Base-by-base conservation (phyloP, 2,113 vertebrate genomes). In the Micromys minutus region DNA sequence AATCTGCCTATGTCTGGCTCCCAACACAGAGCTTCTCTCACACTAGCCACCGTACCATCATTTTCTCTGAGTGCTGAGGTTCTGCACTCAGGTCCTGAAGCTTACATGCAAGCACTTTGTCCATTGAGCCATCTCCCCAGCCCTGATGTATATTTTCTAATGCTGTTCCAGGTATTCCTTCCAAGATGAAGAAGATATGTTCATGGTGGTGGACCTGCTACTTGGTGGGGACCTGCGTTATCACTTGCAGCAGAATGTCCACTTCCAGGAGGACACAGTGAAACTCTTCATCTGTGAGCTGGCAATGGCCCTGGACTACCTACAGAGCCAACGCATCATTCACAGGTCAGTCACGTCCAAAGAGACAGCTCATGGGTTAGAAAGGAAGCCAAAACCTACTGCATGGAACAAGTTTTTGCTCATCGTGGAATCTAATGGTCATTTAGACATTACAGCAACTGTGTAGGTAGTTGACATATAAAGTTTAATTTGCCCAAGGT, bases 141-240 rank as follows among this genome's bases (percentile, higher is more conserved):
- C 39, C 26, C 59, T 45, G 4, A 65, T 36, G 7, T 2, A 21
- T 47, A 21, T 47, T 47, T 57, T 29, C 52, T 65, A 21, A 91
- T 42, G 39, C 36, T 63, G 0, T 86, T 97, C 2, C 77, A 99
- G 99, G 99, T 99, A 99, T 97, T 99, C 99, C 0, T 99, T 99
- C 98, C 99, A 99, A 97, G 99, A 99, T 55, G 99, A 99, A 47
- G 99, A 99, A 97, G 99, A 99, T 89, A 99, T 99, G 99, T 99
- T 99, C 94, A 99, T 99, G 99, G 99, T 99, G 95, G 99, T 99
- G 0, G 99, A 99, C 97, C 96, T 99, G 87, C 99, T 99, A 26
- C 98, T 99, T 8, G 99, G 99, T 1, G 99, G 99, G 83, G 99
- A 99, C 97, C 98, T 99, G 92, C 99, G 99, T 13, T 99, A 99